Conservation (phyloP, 2,888 invertebrate genomes). For the Archaeoteleia sp. region DNA sequence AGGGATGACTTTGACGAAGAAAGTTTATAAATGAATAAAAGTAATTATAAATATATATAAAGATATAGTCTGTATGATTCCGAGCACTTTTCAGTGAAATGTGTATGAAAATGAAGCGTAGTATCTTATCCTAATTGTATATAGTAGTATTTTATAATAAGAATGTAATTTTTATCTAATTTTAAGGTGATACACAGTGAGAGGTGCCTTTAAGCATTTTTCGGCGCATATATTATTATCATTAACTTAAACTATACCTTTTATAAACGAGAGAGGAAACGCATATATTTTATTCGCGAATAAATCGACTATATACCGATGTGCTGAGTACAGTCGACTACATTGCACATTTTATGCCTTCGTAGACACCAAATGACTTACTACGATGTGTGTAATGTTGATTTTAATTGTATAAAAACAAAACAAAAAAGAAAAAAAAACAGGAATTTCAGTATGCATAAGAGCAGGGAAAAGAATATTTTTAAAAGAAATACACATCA, state of each 20-base stretch:
- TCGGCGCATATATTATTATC: constrained; percentile 28
- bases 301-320: constrained; percentile 13
- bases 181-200: constrained; percentile 68
- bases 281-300: constrained; percentile 36
- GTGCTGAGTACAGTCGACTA: constrained; percentile 8
- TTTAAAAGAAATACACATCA: constrained; percentile 6
- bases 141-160: constrained; percentile 67
- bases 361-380: constrained; percentile 18
- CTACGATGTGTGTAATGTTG: constrained; percentile 20
- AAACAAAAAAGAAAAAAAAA: too few relatives aligned
- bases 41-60: constrained; percentile 59
- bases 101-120: constrained; percentile 57
- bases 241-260: constrained; percentile 37
- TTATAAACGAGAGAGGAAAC: constrained; percentile 18
- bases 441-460: constrained; percentile 2
- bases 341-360: constrained; percentile 25
- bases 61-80: too few relatives aligned
- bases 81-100: constrained; percentile 57
- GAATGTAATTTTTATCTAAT: constrained; percentile 70
- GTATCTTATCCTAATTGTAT: constrained; percentile 65
- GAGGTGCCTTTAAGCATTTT: constrained; percentile 69
- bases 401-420: constrained; percentile 20
- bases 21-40: constrained; percentile 42
- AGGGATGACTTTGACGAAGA: too few relatives aligned
- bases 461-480: background rate